Evolutionary conservation across 2,888 invertebrate genomes (phyloP).

Genomic region (Aethes cnicana): DNA sequence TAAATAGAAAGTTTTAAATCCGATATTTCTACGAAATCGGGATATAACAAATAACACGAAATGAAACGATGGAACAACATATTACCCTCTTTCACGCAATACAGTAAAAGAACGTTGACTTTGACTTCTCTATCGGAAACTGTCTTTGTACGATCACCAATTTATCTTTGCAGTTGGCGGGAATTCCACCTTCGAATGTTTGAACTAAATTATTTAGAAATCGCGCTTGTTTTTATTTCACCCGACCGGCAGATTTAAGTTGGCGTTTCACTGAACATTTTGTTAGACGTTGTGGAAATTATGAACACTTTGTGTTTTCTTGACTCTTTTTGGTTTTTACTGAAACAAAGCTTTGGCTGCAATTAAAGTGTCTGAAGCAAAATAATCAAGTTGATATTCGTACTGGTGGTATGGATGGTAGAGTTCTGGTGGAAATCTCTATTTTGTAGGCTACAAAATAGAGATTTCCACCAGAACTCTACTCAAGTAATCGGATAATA

Average conservation of each 20-base stretch:
- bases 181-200: neutral
- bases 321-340: slow-evolving; percentile 15
- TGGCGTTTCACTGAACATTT: slow-evolving; percentile 11
- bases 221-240: neutral
- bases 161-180: slow-evolving; percentile 4
- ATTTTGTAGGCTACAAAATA: too few species aligned
- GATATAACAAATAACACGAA: too few species aligned
- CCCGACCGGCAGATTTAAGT: neutral
- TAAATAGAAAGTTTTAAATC: too few species aligned
- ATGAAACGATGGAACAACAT: neutral
- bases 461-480: too few species aligned
- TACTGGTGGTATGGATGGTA: too few species aligned
- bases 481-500: too few species aligned
- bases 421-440: too few species aligned
- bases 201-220: neutral
- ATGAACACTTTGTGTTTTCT: slow-evolving; percentile 24
- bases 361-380: slow-evolving; percentile 1
- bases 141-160: slow-evolving; percentile 22
- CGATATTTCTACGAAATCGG: too few species aligned
- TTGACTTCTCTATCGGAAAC: slow-evolving; percentile 42
- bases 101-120: slow-evolving; percentile 34
- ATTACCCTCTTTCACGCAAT: slow-evolving; percentile 1
- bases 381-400: too few species aligned
- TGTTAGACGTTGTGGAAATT: slow-evolving; percentile 29
- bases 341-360: slow-evolving; percentile 18